Base-by-base conservation (phyloP, 1,140 invertebrate genomes). In the Elysia chlorotica region DNA sequence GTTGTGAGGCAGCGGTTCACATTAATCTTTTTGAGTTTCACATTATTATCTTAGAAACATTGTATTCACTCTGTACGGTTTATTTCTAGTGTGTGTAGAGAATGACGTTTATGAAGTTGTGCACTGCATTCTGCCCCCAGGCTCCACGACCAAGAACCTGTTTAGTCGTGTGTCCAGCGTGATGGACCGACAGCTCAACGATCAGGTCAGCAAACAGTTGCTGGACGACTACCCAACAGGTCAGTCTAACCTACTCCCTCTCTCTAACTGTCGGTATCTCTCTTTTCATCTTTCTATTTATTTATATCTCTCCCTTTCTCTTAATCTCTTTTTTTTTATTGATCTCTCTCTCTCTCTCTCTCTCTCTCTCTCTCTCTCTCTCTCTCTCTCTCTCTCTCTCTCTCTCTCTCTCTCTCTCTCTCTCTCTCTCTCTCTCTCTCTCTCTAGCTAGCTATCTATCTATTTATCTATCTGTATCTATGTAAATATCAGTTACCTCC, bases 121-220 rank as follows among this genome's bases (percentile, higher is more conserved):
- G n/a, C n/a, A n/a, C n/a, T n/a, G n/a, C n/a, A n/a, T n/a, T n/a
- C n/a, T n/a, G n/a, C n/a, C n/a, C n/a, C n/a, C 69, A 86, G 85
- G 85, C 33, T 37, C 74, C 35, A 61, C 78, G 10, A 83, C 81
- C 66, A 73, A 73, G 19, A 78, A 69, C 36, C 63, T 87, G 61
- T 83, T 79, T 54, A 78, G 79, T 63, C 81, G 82, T 73, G 79
- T 84, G 2, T 86, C 85, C 14, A 62, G 74, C 21, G 38, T 80
- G 37, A 77, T 84, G 72, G 85, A 87, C 62, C 82, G 82, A 65
- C 81, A 82, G 57, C 59, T 87, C n/a, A 87, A 86, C 78, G 79
- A 83, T n/a, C 83, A 86, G n/a, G 81, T 86, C 2, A 80, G 83
- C 21, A 65, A 79, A 36, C 78, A 84, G 69, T 71, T 87, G 23